Evolutionary conservation across 2,888 invertebrate species (phyloP).

Genomic region (Reticulitermes lucifugus): DNA sequence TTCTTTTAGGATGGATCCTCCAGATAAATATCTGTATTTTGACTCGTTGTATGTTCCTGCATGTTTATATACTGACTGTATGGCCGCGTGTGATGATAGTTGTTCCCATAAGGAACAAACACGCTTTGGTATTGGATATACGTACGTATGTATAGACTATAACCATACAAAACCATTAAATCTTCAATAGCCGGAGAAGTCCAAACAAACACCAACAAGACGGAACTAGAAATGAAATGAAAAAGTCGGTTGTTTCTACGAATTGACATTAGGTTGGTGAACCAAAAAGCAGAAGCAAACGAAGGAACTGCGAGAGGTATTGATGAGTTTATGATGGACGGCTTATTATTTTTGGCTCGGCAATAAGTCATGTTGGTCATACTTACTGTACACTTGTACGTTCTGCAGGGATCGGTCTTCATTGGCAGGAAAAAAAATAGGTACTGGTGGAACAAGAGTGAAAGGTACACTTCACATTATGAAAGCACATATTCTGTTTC

Average conservation of each 20-base stretch:
- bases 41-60: background rate
- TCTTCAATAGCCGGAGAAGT: conserved; percentile 30
- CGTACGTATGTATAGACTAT: background rate
- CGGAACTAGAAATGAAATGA: conserved; percentile 17
- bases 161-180: conserved; percentile 31
- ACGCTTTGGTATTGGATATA: background rate
- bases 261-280: conserved; percentile 13
- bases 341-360: background rate
- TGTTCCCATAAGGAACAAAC: conserved; percentile 2
- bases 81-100: background rate
- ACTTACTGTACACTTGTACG: background rate
- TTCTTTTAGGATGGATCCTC: conserved; percentile 44
- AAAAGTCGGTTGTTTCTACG: background rate
- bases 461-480: no score
- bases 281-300: background rate
- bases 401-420: no score
- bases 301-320: background rate
- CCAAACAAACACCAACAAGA: conserved; percentile 33
- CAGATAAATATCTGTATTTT: conserved; percentile 41
- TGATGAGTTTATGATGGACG: background rate
- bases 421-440: no score
- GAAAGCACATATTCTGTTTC: no score
- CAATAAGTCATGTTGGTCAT: background rate
- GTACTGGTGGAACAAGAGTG: no score
- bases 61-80: conserved; percentile 9